Base-by-base conservation (phyloP, 35 echinoderm and acorn worm species). In the Amphiura filiformis region DNA sequence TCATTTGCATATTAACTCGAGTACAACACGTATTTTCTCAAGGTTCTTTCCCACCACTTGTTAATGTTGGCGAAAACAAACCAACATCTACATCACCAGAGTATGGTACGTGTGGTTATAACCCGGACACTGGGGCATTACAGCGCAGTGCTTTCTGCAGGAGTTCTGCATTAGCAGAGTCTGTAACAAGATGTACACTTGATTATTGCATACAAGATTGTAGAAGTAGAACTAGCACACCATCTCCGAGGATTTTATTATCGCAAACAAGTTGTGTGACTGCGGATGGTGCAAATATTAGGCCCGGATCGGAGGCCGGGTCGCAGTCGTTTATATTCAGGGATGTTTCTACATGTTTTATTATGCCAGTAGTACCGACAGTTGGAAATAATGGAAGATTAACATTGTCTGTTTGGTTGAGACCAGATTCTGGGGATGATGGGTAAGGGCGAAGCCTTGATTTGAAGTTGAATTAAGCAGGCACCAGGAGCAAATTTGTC, bases 71-170 rank as follows among this genome's bases (percentile, higher is more conserved):
- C 35, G 89, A 92, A 89, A 79, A 89, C 4, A 93, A 89, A 81
- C 75, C 86, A 0, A 99, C 93, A 26, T 91, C 90, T 26, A 99
- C 96, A 40, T 65, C 79, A 9, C 96, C 96, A 38, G 76, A 82
- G n/a, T 39, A 87, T 76, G 96, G 96, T n/a, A 99, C 96, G 36
- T 99, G 96, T 89, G 96, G 96, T 14, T 95, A 90, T 41, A 78
- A 89, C 49, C 49, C 86, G 0, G 57, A 1, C 13, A 86, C 79
- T 1, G 92, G 92, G 20, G 84, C 65, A 75, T 49, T 88, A 17
- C 26, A 37, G 23, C 76, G 86, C 13, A 99, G 90, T 84, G 90
- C 90, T 31, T 99, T 92, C 78, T 99, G 96, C 57, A 87, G 96
- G 35, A 99, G 96, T 82, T 92, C 96, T 31, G 83, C 90, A 44